These are phyloP conservation scores for Jordanella pulchra DNA, from an alignment of 2,797 vertebrate species.

Conservation along the genomic window DNA sequence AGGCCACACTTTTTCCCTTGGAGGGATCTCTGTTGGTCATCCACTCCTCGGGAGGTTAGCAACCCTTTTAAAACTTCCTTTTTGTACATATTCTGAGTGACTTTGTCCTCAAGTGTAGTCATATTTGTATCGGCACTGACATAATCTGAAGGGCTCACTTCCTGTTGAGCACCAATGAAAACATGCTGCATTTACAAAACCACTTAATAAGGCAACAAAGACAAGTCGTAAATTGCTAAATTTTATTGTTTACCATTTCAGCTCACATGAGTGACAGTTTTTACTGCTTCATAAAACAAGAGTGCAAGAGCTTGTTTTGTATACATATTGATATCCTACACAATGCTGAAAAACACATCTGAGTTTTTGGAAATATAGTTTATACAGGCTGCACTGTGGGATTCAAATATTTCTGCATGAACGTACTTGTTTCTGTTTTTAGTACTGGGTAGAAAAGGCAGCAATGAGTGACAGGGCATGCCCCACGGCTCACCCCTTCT, in stretches of 20 bases:
- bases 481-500: slow-evolving; percentile 62
- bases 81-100: background rate
- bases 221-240: background rate
- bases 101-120: background rate
- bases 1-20: background rate
- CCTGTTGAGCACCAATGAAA: background rate
- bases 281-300: background rate
- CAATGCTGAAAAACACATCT: background rate
- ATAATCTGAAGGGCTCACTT: background rate
- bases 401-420: slow-evolving; percentile 3
- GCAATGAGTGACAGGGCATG: slow-evolving; percentile 70
- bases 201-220: background rate
- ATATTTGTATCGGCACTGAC: background rate
- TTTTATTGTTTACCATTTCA: background rate
- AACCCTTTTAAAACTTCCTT: background rate
- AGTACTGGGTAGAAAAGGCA: slow-evolving; percentile 40
- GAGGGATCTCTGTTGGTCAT: background rate
- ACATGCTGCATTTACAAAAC: background rate
- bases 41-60: background rate
- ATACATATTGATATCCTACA: background rate
- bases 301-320: background rate
- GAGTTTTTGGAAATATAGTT: background rate
- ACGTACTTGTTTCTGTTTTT: slow-evolving; percentile 17
- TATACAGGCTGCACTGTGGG: background rate
- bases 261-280: background rate